Evolutionary conservation across 2,113 vertebrate species (phyloP).

Genomic region (Crotalus viridis): DNA sequence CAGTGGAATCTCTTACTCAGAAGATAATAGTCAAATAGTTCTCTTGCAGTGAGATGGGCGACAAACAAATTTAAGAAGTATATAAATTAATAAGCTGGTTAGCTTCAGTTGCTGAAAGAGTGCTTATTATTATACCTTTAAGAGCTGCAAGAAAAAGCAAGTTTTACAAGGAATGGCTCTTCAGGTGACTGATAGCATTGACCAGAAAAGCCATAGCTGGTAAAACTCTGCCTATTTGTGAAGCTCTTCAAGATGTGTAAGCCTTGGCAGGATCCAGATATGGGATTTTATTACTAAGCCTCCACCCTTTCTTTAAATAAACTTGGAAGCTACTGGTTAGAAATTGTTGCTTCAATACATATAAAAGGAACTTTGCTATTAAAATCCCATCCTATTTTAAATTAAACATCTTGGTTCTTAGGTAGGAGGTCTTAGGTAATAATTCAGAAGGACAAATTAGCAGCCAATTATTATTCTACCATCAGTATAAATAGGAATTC

Average conservation of each 20-base stretch:
- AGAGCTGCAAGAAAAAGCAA: neutral
- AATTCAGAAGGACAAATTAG: neutral
- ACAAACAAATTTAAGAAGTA: neutral
- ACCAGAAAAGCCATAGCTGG: neutral
- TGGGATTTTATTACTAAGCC: neutral
- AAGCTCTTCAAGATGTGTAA: neutral
- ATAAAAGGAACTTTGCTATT: neutral
- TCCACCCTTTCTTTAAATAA: neutral
- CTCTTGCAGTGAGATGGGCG: neutral
- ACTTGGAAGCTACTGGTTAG: neutral
- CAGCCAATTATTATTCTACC: neutral
- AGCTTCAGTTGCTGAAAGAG: neutral
- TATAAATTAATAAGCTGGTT: neutral
- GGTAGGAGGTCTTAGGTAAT: neutral
- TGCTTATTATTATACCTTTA: neutral
- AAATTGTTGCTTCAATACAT: neutral
- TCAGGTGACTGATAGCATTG: neutral
- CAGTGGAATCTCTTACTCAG: neutral
- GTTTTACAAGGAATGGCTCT: neutral
- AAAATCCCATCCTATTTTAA: neutral
- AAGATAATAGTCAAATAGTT: neutral
- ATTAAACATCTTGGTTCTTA: neutral
- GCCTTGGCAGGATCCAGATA: neutral
- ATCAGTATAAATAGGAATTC: neutral
- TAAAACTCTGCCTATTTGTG: neutral